Evolutionary conservation across 2,888 invertebrate species (phyloP), one percentile per base, ranked within the genome.

Genomic region (Isoperla grammatica): DNA sequence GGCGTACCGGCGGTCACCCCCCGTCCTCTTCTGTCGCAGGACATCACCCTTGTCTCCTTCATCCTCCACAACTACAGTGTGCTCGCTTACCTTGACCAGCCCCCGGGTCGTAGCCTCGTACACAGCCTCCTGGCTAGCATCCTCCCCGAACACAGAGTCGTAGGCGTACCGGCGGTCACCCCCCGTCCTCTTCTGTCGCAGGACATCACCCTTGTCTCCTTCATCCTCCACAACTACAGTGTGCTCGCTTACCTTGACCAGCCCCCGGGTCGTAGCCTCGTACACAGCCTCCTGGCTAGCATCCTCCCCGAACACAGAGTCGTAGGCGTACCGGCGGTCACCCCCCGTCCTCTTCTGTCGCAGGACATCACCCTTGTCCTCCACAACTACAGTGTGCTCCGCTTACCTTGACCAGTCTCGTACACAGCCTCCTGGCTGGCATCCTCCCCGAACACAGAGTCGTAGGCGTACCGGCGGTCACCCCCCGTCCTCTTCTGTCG

Each of bases 281-380:
- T 96, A 97, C 0, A 97, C 93, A 55, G 88, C 84, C 70, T 88
- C 87, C 81, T 95, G 95, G 0, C 88, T 84, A 19, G 92, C 86
- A 64, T 86, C 83, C 71, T 94, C 94, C 55, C 87, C 89, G 71
- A 96, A 95, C 8, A 92, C 92, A 56, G 86, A 81, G 72, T 97
- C 96, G 73, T 93, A 97, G 2, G 87, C 82, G 74, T 93, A 95
- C 71, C 92, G 88, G 65, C 90, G 85, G 64, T 95, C 92, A 29
- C 29, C 29, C 56, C 78, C 76, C 60, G 84, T 84, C 53, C 85
- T 75, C 71, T 85, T 86, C 66, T 86, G 86, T 17, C 90, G 79
- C 53, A 89, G 75, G 43, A 86, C 81, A 70, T 84, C 83, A 43
- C 72, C 72, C 68, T 76, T 79, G 48, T 77, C 78, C n/a, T n/a